Conservation (phyloP, 2,113 vertebrate species). For the Grammomys dolichurus region DNA sequence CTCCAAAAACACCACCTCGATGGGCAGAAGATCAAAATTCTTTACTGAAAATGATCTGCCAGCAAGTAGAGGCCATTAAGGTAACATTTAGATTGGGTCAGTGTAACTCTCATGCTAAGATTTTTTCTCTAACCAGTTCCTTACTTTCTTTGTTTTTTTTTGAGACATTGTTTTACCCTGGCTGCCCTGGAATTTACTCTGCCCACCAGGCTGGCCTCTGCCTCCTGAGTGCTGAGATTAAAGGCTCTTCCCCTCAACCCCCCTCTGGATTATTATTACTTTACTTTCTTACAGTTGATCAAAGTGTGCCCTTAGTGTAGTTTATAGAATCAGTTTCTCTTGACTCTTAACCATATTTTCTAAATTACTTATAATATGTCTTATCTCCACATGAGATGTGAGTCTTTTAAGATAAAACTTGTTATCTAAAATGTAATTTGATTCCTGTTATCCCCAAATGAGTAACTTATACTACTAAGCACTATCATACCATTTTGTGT, state of each 20-base stretch:
- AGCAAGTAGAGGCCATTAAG: constrained; percentile 97
- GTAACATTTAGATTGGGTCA: constrained; percentile 83
- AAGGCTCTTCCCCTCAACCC: too few relatives aligned
- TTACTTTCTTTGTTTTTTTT: background rate
- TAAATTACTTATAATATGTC: background rate
- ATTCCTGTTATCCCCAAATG: background rate
- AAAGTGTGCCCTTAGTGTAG: background rate
- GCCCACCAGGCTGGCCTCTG: background rate
- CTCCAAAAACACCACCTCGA: constrained; percentile 94
- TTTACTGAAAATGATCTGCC: constrained; percentile 95
- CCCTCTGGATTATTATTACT: background rate
- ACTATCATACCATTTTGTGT: background rate
- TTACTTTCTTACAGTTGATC: background rate
- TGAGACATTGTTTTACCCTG: background rate
- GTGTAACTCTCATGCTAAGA: background rate
- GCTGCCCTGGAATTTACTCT: background rate
- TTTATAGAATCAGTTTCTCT: background rate
- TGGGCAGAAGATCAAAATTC: constrained; percentile 98
- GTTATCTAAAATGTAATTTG: background rate
- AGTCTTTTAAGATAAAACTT: background rate
- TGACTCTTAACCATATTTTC: background rate
- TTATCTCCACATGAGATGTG: background rate
- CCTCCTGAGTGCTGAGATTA: background rate
- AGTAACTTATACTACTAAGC: constrained; percentile 7
- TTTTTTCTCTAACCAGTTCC: background rate